These are phyloP conservation scores for Mormoops blainvillei DNA, from an alignment of 2,113 vertebrate species.

Conservation along the genomic window DNA sequence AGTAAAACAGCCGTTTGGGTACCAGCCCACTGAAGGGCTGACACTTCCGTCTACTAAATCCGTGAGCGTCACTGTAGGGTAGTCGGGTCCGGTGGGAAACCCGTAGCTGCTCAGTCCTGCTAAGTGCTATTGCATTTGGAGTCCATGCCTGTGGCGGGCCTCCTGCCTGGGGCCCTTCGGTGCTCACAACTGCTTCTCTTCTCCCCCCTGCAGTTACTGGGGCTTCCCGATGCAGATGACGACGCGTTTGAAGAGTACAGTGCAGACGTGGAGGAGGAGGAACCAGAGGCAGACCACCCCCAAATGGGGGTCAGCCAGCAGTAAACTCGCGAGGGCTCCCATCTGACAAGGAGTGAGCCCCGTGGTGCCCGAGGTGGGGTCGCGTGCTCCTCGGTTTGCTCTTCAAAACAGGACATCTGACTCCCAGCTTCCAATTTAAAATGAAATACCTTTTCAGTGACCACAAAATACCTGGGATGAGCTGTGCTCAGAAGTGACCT, in stretches of 20 bases:
- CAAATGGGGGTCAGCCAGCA: conserved; percentile 99
- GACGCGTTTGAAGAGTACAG: conserved; percentile 97
- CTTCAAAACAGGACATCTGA: conserved; percentile 74
- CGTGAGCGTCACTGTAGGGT: neutral
- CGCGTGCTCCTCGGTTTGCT: conserved; percentile 66
- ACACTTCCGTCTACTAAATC: neutral
- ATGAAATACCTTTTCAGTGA: conserved; percentile 51
- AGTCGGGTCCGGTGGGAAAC: neutral
- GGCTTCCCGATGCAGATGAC: conserved; percentile 96
- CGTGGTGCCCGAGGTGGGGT: conserved; percentile 67
- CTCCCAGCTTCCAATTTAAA: conserved; percentile 72
- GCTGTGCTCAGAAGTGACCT: conserved; percentile 80
- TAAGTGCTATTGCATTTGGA: neutral
- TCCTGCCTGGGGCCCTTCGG: neutral
- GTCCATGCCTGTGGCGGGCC: neutral
- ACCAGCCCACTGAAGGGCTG: neutral
- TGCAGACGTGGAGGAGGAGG: conserved; percentile 96
- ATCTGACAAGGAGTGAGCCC: conserved; percentile 62
- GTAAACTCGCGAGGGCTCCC: conserved; percentile 78
- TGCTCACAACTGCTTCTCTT: conserved; percentile 38
- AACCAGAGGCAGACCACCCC: conserved; percentile 96
- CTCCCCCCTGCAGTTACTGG: conserved; percentile 87
- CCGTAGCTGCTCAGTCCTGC: neutral
- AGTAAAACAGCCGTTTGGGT: neutral
- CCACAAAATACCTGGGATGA: conserved; percentile 72